Conservation (phyloP, 2,888 invertebrate genomes). For the Epinotia demarniana region DNA sequence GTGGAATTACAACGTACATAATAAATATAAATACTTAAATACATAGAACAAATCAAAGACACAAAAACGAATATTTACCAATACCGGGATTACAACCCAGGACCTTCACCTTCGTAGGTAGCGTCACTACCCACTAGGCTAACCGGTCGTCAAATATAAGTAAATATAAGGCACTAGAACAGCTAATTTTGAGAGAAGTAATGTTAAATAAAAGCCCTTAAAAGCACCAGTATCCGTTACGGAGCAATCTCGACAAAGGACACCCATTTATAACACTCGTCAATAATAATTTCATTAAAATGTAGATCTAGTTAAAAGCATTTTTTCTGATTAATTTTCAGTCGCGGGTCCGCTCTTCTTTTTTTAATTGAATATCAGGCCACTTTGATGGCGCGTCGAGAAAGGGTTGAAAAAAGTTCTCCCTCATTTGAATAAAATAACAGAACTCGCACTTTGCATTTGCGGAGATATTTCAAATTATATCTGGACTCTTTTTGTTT, state of each 20-base stretch:
- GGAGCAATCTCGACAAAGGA: slow-evolving; percentile 74
- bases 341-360: slow-evolving; percentile 80
- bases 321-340: slow-evolving; percentile 85
- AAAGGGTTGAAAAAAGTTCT: slow-evolving; percentile 82
- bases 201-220: slow-evolving; percentile 22
- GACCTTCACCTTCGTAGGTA: no score
- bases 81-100: no score
- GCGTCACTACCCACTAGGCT: no score
- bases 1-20: no score
- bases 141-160: no score
- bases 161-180: not conserved
- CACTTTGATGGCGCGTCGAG: slow-evolving; percentile 83
- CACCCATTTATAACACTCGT: slow-evolving; percentile 80
- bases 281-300: slow-evolving; percentile 85
- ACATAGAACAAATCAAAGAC: no score
- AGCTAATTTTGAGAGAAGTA: slow-evolving; percentile 11
- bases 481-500: slow-evolving; percentile 83
- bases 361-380: slow-evolving; percentile 85
- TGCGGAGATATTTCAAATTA: slow-evolving; percentile 85
- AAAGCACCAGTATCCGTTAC: slow-evolving; percentile 51
- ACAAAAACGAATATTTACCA: no score
- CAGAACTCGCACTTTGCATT: slow-evolving; percentile 85
- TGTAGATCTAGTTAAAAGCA: slow-evolving; percentile 85
- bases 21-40: no score
- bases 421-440: slow-evolving; percentile 85